Evolutionary conservation across 2,888 invertebrate species (phyloP).

Genomic region (Drosophila imparisetae): DNA sequence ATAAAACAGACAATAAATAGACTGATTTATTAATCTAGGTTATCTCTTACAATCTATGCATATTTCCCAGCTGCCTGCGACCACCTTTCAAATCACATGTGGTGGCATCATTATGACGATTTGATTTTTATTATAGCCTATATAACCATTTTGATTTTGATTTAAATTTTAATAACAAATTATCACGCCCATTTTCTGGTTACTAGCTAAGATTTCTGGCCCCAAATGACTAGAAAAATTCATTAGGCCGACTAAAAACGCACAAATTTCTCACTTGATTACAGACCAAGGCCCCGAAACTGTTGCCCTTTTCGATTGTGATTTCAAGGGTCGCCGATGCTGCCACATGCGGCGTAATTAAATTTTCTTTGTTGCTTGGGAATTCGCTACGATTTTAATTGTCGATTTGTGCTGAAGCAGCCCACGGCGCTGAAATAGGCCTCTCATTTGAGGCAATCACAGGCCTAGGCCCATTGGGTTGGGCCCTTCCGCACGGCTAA

Average conservation of each 20-base stretch:
- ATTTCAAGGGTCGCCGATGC: conserved; percentile 56
- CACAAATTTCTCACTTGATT: conserved; percentile 72
- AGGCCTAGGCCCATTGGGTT: conserved; percentile 27
- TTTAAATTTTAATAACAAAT: conserved; percentile 47
- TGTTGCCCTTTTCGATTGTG: conserved; percentile 40
- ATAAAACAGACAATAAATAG: conserved; percentile 23
- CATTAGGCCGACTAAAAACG: conserved; percentile 61
- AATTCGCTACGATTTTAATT: conserved; percentile 78
- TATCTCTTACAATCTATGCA: conserved; percentile 10
- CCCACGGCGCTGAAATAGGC: conserved; percentile 54
- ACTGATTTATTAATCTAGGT: conserved; percentile 18
- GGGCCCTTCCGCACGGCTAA: conserved; percentile 66
- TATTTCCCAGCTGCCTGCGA: conserved; percentile 43
- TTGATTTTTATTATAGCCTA: conserved; percentile 29
- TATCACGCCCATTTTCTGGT: conserved; percentile 65
- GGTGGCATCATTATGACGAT: conserved; percentile 53
- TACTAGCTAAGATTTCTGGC: conserved; percentile 40
- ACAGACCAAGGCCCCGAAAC: conserved; percentile 54
- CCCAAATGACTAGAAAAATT: conserved; percentile 57
- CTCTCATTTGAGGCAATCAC: conserved; percentile 36
- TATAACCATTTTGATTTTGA: conserved; percentile 33
- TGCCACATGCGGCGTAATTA: conserved; percentile 77
- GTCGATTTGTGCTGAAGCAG: conserved; percentile 55
- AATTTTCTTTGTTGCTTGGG: conserved; percentile 76
- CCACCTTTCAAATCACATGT: conserved; percentile 59